These are phyloP conservation scores for Vannuccia rotundouncinata DNA, from an alignment of 2,888 invertebrate species.

Conservation along the genomic window DNA sequence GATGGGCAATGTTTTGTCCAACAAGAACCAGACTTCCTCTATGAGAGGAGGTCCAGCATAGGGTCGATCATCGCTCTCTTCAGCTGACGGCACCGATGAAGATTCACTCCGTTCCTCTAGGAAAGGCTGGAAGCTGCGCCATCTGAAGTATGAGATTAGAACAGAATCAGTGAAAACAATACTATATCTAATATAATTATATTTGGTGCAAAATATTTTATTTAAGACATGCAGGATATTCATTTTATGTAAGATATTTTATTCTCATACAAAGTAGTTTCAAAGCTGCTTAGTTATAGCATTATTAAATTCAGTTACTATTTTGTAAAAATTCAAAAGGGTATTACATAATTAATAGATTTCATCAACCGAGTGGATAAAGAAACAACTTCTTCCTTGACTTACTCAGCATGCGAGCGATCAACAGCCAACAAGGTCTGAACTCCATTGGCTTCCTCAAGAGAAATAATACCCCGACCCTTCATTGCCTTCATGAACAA, in stretches of 20 bases:
- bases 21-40: neutral
- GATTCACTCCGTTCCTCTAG: neutral
- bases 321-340: too few relatives aligned
- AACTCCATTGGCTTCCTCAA: neutral
- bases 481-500: neutral
- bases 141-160: neutral
- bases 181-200: too few relatives aligned
- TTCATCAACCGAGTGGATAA: too few relatives aligned
- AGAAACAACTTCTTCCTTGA: too few relatives aligned
- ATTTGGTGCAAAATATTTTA: too few relatives aligned
- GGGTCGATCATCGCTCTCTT: neutral
- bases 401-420: neutral
- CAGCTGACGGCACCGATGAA: neutral
- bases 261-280: too few relatives aligned
- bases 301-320: too few relatives aligned
- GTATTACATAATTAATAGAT: too few relatives aligned
- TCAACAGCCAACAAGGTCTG: neutral
- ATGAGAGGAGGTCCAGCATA: neutral
- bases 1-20: neutral
- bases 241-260: too few relatives aligned
- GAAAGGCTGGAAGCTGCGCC: neutral
- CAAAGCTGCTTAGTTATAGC: too few relatives aligned
- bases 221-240: too few relatives aligned
- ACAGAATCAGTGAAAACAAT: too few relatives aligned
- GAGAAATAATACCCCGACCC: neutral